Percentiles rank a stretch among this genome's conserved stretches.
Evolutionary conservation across 2,797 vertebrate species (phyloP).

Genomic region (Diglossa cyanea): DNA sequence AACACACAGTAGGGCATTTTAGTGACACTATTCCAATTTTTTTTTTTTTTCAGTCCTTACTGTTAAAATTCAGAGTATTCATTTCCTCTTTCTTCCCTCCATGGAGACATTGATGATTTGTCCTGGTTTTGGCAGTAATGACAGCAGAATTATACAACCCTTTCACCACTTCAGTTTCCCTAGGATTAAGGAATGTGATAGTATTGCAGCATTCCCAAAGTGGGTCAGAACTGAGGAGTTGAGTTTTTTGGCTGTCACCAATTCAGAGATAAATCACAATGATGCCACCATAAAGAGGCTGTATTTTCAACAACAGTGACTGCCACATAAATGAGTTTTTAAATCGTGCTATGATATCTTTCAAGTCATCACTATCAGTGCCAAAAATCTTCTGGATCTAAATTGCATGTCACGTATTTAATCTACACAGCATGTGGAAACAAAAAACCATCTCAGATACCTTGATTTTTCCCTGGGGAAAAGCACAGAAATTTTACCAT

Average conservation of each 20-base stretch:
- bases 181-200: not conserved
- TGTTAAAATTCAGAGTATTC: not conserved
- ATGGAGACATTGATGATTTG: not conserved
- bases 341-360: not conserved
- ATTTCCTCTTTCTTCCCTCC: not conserved
- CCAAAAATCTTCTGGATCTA: slow-evolving; percentile 8
- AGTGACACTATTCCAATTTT: not conserved
- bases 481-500: not conserved
- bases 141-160: not conserved
- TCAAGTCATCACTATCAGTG: not conserved
- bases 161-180: not conserved
- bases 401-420: not conserved
- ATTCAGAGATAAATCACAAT: not conserved
- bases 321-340: not conserved
- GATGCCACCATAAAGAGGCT: not conserved
- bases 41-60: not conserved
- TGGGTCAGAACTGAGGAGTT: not conserved
- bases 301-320: not conserved
- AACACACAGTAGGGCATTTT: not conserved
- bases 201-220: not conserved
- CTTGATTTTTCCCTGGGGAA: not conserved
- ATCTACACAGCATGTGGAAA: slow-evolving; percentile 21
- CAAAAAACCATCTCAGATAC: not conserved
- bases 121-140: not conserved
- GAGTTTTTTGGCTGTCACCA: not conserved